Evolutionary conservation across 1,140 invertebrate genomes (phyloP).

Genomic region (Bicyclus anynana): DNA sequence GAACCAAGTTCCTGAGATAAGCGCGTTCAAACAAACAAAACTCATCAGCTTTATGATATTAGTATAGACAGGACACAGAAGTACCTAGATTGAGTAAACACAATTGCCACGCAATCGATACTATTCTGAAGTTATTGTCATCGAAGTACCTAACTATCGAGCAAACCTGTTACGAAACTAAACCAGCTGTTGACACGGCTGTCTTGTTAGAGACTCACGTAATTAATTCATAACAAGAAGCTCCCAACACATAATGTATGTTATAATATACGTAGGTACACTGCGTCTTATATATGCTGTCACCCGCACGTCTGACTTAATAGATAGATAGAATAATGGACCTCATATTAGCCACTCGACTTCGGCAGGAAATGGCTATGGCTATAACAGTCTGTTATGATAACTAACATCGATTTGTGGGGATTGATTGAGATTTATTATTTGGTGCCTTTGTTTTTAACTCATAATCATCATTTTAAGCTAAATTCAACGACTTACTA

Average conservation of each 20-base stretch:
- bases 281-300: conserved; percentile 12
- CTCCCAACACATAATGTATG: conserved; percentile 25
- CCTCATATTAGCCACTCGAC: conserved; percentile 5
- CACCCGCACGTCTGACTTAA: conserved; percentile 25
- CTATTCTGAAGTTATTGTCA: conserved; percentile 11
- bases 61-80: too few species aligned
- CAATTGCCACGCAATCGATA: not conserved
- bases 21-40: too few species aligned
- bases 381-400: not conserved
- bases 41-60: too few species aligned
- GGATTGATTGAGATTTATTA: too few species aligned
- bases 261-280: conserved; percentile 23
- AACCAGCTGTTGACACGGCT: conserved; percentile 31
- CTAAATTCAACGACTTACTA: too few species aligned
- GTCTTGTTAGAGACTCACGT: conserved; percentile 31
- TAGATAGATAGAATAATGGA: conserved; percentile 31
- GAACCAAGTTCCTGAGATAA: too few species aligned
- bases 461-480: too few species aligned
- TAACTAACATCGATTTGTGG: too few species aligned
- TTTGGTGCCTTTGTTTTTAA: too few species aligned
- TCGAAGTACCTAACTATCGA: conserved; percentile 16
- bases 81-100: too few species aligned
- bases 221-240: conserved; percentile 36
- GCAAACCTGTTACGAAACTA: conserved; percentile 21
- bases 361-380: not conserved